Conservation (phyloP, 2,113 vertebrate species). For the Pollachius pollachius region DNA sequence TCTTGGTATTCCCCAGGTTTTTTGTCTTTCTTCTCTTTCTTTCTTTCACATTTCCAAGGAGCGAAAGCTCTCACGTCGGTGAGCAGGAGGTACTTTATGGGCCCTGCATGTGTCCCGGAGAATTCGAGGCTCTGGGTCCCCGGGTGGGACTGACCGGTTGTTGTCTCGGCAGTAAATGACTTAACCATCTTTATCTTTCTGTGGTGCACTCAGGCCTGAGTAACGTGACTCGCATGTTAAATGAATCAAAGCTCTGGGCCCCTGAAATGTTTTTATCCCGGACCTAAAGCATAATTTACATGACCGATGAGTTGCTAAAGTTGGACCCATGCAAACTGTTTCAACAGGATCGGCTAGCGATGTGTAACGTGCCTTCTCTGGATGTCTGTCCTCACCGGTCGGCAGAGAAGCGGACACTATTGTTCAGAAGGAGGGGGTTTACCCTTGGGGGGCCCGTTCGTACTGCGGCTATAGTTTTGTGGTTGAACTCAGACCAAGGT, state of each 20-base stretch:
- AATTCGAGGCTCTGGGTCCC: constrained; percentile 21
- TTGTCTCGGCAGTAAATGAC: constrained; percentile 43
- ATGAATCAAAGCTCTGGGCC: constrained; percentile 31
- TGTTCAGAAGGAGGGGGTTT: no score
- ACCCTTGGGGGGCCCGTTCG: no score
- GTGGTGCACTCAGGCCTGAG: constrained; percentile 13
- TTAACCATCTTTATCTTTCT: constrained; percentile 30
- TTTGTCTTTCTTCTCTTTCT: neutral
- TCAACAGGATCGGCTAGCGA: neutral
- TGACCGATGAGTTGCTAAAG: neutral
- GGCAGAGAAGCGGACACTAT: no score
- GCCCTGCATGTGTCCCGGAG: constrained; percentile 24
- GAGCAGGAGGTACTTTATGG: constrained; percentile 33
- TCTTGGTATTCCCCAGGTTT: neutral
- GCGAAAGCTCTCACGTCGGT: neutral
- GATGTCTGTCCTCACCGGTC: neutral
- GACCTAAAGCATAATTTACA: constrained; percentile 14
- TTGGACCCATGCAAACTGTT: neutral
- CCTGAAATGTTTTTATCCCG: constrained; percentile 24
- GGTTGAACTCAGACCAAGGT: no score
- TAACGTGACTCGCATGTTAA: constrained; percentile 8
- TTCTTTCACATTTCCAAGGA: constrained; percentile 15
- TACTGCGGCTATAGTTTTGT: no score
- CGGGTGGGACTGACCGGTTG: constrained; percentile 32
- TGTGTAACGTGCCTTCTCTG: neutral